phyloP scores from a whole-genome alignment of 2,888 invertebrate genomes.

The Mythimna albipuncta region DNA sequence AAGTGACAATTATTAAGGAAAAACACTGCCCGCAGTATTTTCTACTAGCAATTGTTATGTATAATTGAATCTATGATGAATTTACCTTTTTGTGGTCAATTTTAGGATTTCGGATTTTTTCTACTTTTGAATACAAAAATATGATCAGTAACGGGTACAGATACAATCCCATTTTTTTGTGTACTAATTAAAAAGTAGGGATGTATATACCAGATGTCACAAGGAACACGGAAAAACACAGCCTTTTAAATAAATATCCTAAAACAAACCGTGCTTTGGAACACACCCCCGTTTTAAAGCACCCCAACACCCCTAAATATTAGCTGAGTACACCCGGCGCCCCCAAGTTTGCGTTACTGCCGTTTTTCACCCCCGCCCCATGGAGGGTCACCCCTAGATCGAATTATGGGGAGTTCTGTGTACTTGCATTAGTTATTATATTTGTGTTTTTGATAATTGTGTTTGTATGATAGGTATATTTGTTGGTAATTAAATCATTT shows the following conservation, averaged over 20 bases:
- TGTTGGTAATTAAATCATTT: slow-evolving; percentile 6
- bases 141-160: no score
- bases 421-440: slow-evolving; percentile 36
- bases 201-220: not conserved
- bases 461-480: slow-evolving; percentile 5
- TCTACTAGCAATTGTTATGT: no score
- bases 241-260: not conserved
- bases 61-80: no score
- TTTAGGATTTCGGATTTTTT: no score
- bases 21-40: no score
- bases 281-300: slow-evolving; percentile 29
- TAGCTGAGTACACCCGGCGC: slow-evolving; percentile 45
- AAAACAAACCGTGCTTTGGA: slow-evolving; percentile 3
- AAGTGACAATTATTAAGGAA: no score
- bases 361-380: slow-evolving; percentile 30
- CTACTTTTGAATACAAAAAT: no score
- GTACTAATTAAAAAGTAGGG: no score
- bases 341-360: slow-evolving; percentile 31
- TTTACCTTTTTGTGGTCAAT: no score
- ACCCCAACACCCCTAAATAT: slow-evolving; percentile 40
- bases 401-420: slow-evolving; percentile 28
- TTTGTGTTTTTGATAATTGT: slow-evolving; percentile 30
- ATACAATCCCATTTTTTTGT: no score
- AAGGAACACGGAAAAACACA: not conserved
- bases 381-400: slow-evolving; percentile 23